phyloP scores from a whole-genome alignment of 2,113 vertebrate genomes.

The Oreotrochilus melanogaster region DNA sequence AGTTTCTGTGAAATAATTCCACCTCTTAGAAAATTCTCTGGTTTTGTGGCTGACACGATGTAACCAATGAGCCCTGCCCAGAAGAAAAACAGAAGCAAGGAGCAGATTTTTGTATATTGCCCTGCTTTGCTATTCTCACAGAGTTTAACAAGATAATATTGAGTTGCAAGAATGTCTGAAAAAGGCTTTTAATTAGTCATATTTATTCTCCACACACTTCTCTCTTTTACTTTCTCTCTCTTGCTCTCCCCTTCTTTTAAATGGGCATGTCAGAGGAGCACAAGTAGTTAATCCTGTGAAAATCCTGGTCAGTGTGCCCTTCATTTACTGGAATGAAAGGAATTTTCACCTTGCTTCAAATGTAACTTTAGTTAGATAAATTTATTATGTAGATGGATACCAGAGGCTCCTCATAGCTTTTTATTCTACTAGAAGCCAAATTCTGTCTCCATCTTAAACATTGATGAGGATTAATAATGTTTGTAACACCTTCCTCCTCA shows the following conservation, averaged over 20 bases:
- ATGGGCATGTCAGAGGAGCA: not conserved
- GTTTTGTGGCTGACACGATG: constrained; percentile 55
- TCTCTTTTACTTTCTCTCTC: not conserved
- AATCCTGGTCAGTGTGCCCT: constrained; percentile 61
- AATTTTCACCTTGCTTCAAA: constrained; percentile 93
- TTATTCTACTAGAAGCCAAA: not conserved
- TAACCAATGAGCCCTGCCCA: constrained; percentile 61
- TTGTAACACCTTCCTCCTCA: not conserved
- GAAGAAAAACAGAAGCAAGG: constrained; percentile 63
- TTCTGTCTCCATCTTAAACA: not conserved
- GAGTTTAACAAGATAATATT: constrained; percentile 17
- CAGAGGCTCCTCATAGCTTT: not conserved
- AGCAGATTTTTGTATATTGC: constrained; percentile 47
- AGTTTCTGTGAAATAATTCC: not conserved
- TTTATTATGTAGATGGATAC: not conserved
- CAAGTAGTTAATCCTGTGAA: constrained; percentile 53
- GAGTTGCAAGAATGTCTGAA: constrained; percentile 57
- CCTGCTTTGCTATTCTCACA: constrained; percentile 10
- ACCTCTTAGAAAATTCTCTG: constrained; percentile 30
- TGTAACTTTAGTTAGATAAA: constrained; percentile 68
- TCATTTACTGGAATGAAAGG: constrained; percentile 58
- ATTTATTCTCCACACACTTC: constrained; percentile 44
- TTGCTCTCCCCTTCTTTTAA: not conserved
- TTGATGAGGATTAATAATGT: not conserved
- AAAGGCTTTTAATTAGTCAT: constrained; percentile 61